Evolutionary conservation across 2,888 invertebrate species (phyloP).

Genomic region (Spisula solida): DNA sequence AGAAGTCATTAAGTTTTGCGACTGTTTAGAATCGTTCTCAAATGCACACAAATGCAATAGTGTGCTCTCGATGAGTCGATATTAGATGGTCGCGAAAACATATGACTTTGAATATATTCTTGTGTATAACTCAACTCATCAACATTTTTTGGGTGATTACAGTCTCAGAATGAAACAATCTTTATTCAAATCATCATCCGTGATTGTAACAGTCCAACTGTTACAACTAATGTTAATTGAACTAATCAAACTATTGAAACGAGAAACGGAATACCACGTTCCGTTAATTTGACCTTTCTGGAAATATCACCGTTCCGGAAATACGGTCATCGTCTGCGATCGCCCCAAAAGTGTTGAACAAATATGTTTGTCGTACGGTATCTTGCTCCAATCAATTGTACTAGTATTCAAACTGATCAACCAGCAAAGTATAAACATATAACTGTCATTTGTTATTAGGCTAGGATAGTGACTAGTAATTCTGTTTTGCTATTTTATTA

Average conservation of each 20-base stretch:
- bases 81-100: conserved; percentile 1
- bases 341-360: neutral
- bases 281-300: no score
- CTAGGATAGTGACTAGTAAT: no score
- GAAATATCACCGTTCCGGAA: no score
- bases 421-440: no score
- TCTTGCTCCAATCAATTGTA: neutral
- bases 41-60: neutral
- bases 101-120: neutral
- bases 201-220: no score
- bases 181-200: no score
- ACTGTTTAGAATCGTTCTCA: neutral
- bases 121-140: neutral
- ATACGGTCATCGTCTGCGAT: neutral
- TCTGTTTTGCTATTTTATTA: no score
- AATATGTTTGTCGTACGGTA: neutral
- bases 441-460: no score
- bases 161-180: neutral
- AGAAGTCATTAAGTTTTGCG: neutral
- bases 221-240: no score
- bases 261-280: no score
- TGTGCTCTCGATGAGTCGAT: neutral
- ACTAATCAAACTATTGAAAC: no score
- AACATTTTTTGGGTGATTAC: neutral
- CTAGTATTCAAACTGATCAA: no score